Evolutionary conservation across 2,797 vertebrate species (phyloP).

Genomic region (Melanotaenia pygmaea): DNA sequence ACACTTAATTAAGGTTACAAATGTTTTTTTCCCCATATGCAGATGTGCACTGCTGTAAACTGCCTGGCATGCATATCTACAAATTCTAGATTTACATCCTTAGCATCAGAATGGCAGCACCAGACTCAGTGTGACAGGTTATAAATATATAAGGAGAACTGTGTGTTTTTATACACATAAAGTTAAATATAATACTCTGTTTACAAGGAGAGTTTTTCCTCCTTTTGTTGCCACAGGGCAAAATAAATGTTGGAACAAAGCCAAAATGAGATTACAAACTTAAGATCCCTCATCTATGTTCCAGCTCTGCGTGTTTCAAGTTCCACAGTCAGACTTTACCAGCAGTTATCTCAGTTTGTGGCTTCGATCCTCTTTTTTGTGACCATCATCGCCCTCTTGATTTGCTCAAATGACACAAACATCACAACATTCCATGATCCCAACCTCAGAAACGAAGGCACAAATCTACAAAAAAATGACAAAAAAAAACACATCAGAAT

Average conservation of each 20-base stretch:
- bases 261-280: constrained; percentile 5
- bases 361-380: constrained; percentile 81
- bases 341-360: constrained; percentile 43
- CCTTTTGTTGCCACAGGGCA: constrained; percentile 24
- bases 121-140: constrained; percentile 31
- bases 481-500: constrained; percentile 2
- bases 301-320: background rate
- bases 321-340: constrained; percentile 8
- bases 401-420: constrained; percentile 91
- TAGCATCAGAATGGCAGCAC: constrained; percentile 6
- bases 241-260: constrained; percentile 7
- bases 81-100: constrained; percentile 14
- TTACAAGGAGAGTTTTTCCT: constrained; percentile 58
- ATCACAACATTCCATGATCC: constrained; percentile 91
- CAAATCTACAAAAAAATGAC: constrained; percentile 77
- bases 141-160: constrained; percentile 54
- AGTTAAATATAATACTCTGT: constrained; percentile 44
- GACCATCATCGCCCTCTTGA: constrained; percentile 88
- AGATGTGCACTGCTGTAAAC: constrained; percentile 26
- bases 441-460: constrained; percentile 88
- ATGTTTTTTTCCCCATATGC: background rate
- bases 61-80: constrained; percentile 10
- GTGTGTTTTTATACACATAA: constrained; percentile 7
- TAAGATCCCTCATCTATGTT: background rate
- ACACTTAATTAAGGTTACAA: constrained; percentile 28